Base-by-base conservation (phyloP, 2,888 invertebrate species). In the Melieria picta region DNA sequence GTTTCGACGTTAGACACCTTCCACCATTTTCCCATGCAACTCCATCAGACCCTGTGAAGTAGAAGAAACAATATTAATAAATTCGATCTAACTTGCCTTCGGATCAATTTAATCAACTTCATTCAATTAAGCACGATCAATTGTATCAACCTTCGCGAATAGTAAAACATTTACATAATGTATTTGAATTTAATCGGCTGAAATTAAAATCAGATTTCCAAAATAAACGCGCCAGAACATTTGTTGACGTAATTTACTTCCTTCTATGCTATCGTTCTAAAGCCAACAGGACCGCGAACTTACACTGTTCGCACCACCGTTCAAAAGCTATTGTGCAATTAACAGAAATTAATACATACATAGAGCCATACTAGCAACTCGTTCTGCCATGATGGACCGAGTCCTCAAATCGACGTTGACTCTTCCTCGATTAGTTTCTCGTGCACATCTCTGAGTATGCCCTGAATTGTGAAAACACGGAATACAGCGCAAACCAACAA, bases 21-120 rank as follows among this genome's bases (percentile, higher is more conserved):
- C 92, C 84, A 94, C 93, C 88, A 95, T 89, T 88, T 93, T 93
- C 88, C 92, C 93, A 88, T 95, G 95, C 82, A 94, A 92, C 83
- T 91, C 91, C 90, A 94, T 94, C 87, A 95, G 91, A 85, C 93
- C 94, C 94, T 95, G 79, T 6, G 79, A 79, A 66, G 72, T 71
- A 60, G 16, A 56, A 74, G 58, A 66, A 50, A 2, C 1, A 50
- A 50, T 9, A 50, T 50, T 50, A 50, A 3, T 10, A 11, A 50
- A 50, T 10, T 50, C 50, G 9, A 10, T 50, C 10, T 11, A 50
- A 10, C 11, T 50, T 11, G 11, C 50, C 11, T 50, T 50, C 50
- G 1, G 11, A 50, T 50, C 9, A 50, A 11, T 11, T 50, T 10
- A 50, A 50, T 10, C 9, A 50, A 50, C 9, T 50, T 50, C 2